These are phyloP conservation scores for Mus minutoides DNA, from an alignment of 2,797 vertebrate genomes.

Conservation along the genomic window DNA sequence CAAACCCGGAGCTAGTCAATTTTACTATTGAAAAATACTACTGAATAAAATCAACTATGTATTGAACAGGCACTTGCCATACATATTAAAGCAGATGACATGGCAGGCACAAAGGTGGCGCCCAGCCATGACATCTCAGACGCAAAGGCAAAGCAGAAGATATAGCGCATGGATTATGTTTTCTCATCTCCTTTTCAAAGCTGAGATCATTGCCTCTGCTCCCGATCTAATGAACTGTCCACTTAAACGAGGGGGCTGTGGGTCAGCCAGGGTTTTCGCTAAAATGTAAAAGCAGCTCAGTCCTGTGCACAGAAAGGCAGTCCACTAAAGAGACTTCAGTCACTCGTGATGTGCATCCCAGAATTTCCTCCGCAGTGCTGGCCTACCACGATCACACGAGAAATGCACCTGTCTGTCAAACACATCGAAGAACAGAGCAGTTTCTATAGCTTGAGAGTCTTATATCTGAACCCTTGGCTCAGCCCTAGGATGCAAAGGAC, in stretches of 20 bases:
- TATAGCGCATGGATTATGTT: neutral
- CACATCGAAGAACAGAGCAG: neutral
- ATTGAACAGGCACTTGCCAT: neutral
- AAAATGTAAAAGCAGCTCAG: neutral
- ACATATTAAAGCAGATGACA: neutral
- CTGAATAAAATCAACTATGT: conserved; percentile 16
- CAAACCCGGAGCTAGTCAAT: conserved; percentile 44
- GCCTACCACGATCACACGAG: neutral
- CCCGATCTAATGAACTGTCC: neutral
- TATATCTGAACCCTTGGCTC: neutral
- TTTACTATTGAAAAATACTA: conserved; percentile 55
- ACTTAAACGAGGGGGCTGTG: neutral
- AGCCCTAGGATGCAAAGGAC: neutral
- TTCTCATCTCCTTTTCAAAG: neutral
- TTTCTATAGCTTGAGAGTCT: neutral
- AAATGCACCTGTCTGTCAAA: neutral
- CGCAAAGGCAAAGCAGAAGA: neutral
- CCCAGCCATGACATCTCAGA: neutral
- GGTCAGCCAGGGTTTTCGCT: neutral
- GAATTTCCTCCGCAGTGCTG: neutral
- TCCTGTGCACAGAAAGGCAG: neutral
- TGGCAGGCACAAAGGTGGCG: neutral
- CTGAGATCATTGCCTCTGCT: neutral
- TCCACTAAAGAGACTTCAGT: neutral
- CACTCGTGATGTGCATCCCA: neutral